A percentile compares a stretch with the other conserved stretches of the same genome.
phyloP scores from a whole-genome alignment of 64 coral and sea anemone genomes.

The Trachythela sp. region DNA sequence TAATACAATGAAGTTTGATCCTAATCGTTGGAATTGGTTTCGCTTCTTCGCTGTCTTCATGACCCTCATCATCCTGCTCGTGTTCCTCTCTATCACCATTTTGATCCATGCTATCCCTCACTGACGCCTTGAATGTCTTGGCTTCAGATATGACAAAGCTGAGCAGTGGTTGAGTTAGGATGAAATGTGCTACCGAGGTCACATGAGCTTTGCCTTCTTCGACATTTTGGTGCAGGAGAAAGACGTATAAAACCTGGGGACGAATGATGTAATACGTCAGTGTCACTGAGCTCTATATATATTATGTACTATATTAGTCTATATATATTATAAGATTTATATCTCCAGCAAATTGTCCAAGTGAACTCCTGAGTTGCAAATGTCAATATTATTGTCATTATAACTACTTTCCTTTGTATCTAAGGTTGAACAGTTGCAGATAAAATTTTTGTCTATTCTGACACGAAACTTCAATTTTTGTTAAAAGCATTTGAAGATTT shows the following conservation, averaged over 20 bases:
- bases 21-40: slow-evolving; percentile 64
- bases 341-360: too few relatives aligned
- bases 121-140: slow-evolving; percentile 58
- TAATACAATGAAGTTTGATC: slow-evolving; percentile 69
- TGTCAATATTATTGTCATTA: too few relatives aligned
- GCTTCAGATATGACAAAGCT: slow-evolving; percentile 90
- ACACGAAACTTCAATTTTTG: too few relatives aligned
- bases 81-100: slow-evolving; percentile 34
- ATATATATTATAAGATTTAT: too few relatives aligned
- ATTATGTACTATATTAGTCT: background rate
- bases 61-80: slow-evolving; percentile 46
- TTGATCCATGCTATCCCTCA: slow-evolving; percentile 50
- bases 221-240: slow-evolving; percentile 81
- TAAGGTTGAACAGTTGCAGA: too few relatives aligned
- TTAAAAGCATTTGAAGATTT: too few relatives aligned
- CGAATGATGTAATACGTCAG: background rate
- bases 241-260: slow-evolving; percentile 75
- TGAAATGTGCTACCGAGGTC: slow-evolving; percentile 81
- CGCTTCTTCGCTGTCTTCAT: slow-evolving; percentile 36
- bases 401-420: too few relatives aligned
- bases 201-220: slow-evolving; percentile 77
- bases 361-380: too few relatives aligned
- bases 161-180: slow-evolving; percentile 82
- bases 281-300: background rate
- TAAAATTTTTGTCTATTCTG: too few relatives aligned